Percentiles rank a stretch among this genome's conserved stretches.
Conservation (phyloP, 2,888 invertebrate species). For the Ennomos quercinarius region DNA sequence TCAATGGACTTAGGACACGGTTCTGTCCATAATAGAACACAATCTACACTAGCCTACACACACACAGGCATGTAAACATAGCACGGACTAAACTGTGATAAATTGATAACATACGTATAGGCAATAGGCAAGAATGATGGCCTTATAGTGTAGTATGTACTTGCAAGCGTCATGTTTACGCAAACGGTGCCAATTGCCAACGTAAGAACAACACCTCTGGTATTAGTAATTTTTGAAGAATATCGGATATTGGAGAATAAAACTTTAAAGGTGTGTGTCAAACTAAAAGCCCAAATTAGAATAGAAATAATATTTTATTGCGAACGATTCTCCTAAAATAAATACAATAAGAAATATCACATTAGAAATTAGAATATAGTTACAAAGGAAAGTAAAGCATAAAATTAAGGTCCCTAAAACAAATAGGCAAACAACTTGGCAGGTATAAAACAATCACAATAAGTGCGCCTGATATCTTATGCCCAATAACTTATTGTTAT, state of each 20-base stretch:
- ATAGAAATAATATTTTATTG: slow-evolving; percentile 36
- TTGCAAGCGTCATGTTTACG: slow-evolving; percentile 19
- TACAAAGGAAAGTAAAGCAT: slow-evolving; percentile 36
- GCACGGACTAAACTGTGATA: too few species aligned
- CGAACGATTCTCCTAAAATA: slow-evolving; percentile 42
- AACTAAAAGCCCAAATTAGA: slow-evolving; percentile 9
- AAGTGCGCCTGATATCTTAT: slow-evolving; percentile 46
- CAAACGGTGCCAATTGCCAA: slow-evolving; percentile 24
- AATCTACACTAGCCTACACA: background rate
- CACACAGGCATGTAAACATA: slow-evolving; percentile 3
- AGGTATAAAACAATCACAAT: slow-evolving; percentile 57
- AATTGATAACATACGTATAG: too few species aligned
- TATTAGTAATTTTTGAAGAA: slow-evolving; percentile 6
- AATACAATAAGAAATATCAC: slow-evolving; percentile 41
- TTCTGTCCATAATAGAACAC: background rate
- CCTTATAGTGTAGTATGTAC: slow-evolving; percentile 25
- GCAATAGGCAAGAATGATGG: slow-evolving; percentile 8
- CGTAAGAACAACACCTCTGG: background rate
- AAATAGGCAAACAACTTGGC: slow-evolving; percentile 46
- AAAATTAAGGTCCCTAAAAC: slow-evolving; percentile 27
- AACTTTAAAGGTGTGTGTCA: background rate
- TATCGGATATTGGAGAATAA: background rate
- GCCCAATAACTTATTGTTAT: slow-evolving; percentile 26
- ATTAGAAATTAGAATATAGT: slow-evolving; percentile 22
- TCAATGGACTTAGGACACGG: slow-evolving; percentile 2